Evolutionary conservation across 2,113 vertebrate species (phyloP), one percentile per base, ranked within the genome.

Genomic region (Xerus inauris): DNA sequence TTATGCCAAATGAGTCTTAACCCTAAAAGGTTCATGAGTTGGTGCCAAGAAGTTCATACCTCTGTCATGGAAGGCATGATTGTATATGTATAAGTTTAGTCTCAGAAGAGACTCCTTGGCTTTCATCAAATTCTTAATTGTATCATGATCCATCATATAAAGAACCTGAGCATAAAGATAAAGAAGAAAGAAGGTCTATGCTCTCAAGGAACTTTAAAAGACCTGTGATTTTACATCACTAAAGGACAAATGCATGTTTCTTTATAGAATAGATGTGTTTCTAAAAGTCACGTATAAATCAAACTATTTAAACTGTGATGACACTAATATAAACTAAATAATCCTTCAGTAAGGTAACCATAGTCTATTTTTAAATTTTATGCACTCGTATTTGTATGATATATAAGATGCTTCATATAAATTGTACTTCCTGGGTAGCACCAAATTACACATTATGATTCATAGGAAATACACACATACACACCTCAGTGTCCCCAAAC

Each of bases 81-180:
- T 86, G 19, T 93, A 35, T 3, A 57, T 62, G 28, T 57, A 35
- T 77, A 13, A 62, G 17, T 87, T 16, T 69, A n/a, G 6, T 84
- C 49, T 89, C 35, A 17, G 69, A 92, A 83, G 51, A 77, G 86
- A 16, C 22, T 59, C 77, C 38, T 45, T 40, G 69, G 24, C 47
- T 86, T 93, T 85, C 30, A 64, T n/a, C 49, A 92, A 83, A 71
- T 90, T 75, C 35, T 94, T 57, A 94, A 69, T 92, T 59, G 51
- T 6, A 57, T 47, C 11, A 75, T 24, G 28, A 92, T 42, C 42
- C 47, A 89, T 71, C 69, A 77, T 72, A 67, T 38, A 42, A 89
- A 95, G 28, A 88, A 91, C 89, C 17, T 77, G 42, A 81, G 2
- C 85, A 76, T 71, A 14, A 86, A 91, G 28, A 73, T 91, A 89